phyloP scores from a whole-genome alignment of 2,113 vertebrate genomes.

The Suricata suricatta region DNA sequence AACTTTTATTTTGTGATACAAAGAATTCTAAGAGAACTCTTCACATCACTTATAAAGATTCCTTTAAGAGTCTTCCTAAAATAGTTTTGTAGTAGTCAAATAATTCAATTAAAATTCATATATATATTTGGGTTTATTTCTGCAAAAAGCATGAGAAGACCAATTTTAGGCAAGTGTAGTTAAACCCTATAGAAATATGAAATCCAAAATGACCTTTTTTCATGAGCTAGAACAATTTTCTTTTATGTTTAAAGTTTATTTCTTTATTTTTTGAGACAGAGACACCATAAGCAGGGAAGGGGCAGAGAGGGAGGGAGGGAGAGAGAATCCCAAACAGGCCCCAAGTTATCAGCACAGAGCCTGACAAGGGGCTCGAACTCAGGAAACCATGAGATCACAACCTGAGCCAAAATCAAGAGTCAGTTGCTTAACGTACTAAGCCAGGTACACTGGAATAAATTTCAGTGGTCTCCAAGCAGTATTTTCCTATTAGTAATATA shows the following conservation, averaged over 20 bases:
- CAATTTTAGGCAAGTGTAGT: not conserved
- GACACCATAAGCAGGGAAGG: too few relatives aligned
- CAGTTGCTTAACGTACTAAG: too few relatives aligned
- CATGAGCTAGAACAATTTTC: not conserved
- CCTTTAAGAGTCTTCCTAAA: not conserved
- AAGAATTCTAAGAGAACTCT: not conserved
- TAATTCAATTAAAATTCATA: not conserved
- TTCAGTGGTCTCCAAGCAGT: not conserved
- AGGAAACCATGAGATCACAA: too few relatives aligned
- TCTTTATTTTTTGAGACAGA: too few relatives aligned
- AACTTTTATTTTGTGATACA: not conserved
- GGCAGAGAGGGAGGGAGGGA: too few relatives aligned
- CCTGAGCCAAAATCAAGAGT: too few relatives aligned
- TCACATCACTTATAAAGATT: not conserved
- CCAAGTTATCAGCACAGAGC: too few relatives aligned
- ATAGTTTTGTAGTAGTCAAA: not conserved
- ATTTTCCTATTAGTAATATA: not conserved
- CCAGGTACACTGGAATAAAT: not conserved
- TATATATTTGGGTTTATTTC: not conserved
- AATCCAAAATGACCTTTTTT: not conserved
- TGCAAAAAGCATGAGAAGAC: not conserved
- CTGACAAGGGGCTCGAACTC: too few relatives aligned
- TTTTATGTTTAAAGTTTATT: too few relatives aligned
- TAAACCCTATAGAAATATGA: not conserved
- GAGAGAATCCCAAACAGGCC: too few relatives aligned